Evolutionary conservation across 2,888 invertebrate genomes (phyloP), one percentile per base, ranked within the genome.

Genomic region (Drosophila tripunctata): DNA sequence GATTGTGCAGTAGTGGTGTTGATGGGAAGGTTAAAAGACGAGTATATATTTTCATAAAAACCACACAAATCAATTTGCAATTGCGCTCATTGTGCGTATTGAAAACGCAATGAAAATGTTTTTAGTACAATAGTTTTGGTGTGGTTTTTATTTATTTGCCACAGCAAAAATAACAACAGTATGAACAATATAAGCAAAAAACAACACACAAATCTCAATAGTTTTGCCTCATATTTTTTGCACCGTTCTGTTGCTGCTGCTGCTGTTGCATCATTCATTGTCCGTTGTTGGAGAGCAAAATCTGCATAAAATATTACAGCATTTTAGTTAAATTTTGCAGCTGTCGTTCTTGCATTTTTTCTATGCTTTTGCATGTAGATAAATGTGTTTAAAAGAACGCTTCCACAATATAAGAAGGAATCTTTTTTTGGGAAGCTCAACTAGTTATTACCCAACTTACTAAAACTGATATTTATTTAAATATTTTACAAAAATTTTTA

Each of bases 31-130:
- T 14, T 19, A 55, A 55, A 47, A 47, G 38, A 12, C 7, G 36
- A 38, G 36, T 35, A 22, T 24, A 36, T 5, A 36, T 48, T 50
- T 50, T 24, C 24, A 55, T 60, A 43, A 65, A 82, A 82, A 82
- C 88, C 88, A 58, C 86, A 82, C 79, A 85, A 81, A 87, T 81
- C 79, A 87, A 87, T 85, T 82, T 71, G 63, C 79, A 69, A 84
- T 70, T 67, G 63, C 48, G 62, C 51, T 65, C 62, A 80, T 63
- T 85, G 85, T 73, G 50, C 47, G 63, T 36, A 60, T 62, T 58
- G 45, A 63, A 78, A 71, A 62, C 55, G 67, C 62, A 58, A 58
- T 62, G 57, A 38, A 82, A 75, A 65, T 60, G 67, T 75, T 85
- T 85, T 81, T 75, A 47, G 57, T 65, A 60, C 63, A 87, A 69